phyloP scores from a whole-genome alignment of 2,113 vertebrate genomes.

The Rousettus leschenaultii region DNA sequence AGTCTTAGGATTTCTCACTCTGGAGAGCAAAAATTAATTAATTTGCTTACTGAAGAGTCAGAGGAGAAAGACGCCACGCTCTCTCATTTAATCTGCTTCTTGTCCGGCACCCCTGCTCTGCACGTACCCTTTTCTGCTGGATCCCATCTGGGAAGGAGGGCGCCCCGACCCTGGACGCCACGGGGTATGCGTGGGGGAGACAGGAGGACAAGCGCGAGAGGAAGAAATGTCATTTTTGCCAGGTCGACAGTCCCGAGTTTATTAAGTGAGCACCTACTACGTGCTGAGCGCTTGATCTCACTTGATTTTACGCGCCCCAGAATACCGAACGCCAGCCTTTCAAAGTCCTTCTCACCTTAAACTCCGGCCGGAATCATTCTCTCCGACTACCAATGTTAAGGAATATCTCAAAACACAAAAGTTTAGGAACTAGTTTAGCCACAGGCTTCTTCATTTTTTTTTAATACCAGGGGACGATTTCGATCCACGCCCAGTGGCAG shows the following conservation, averaged over 20 bases:
- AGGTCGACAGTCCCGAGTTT: not conserved
- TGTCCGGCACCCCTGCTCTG: not conserved
- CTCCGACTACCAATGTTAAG: not conserved
- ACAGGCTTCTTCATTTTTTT: not conserved
- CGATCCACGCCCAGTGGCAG: not conserved
- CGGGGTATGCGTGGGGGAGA: not conserved
- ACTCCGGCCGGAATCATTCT: not conserved
- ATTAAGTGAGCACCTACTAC: not conserved
- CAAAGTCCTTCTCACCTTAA: not conserved
- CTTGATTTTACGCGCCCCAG: not conserved
- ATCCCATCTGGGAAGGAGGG: not conserved
- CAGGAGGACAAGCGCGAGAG: accelerated
- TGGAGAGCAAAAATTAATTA: conserved; percentile 42
- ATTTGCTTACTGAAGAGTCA: conserved; percentile 55
- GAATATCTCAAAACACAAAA: not conserved
- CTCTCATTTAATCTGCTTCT: not conserved
- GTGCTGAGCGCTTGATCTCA: not conserved
- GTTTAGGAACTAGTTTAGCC: not conserved
- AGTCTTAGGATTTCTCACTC: conserved; percentile 58
- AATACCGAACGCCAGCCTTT: not conserved
- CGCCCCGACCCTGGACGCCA: not conserved
- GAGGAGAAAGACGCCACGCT: not conserved
- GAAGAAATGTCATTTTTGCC: not conserved
- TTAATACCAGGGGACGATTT: not conserved
- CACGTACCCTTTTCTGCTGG: not conserved